A percentile compares a stretch with the other conserved stretches of the same genome.
phyloP scores from a whole-genome alignment of 2,113 vertebrate species.

The Ellobius talpinus region DNA sequence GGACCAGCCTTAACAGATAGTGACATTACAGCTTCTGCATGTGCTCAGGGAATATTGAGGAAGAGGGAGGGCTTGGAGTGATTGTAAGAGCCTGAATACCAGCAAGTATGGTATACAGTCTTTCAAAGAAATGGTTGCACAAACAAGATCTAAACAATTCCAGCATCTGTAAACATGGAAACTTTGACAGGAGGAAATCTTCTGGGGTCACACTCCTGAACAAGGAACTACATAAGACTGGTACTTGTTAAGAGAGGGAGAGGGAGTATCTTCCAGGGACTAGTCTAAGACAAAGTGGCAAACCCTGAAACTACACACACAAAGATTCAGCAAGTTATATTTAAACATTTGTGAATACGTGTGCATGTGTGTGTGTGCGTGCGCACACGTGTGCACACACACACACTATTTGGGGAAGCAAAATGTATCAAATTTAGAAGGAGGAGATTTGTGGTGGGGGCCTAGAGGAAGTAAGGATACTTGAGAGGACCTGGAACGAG shows the following conservation, averaged over 20 bases:
- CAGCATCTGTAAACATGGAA: not conserved
- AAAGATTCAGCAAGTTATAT: not conserved
- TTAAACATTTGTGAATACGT: not conserved
- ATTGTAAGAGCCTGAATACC: not conserved
- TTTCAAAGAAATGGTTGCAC: not conserved
- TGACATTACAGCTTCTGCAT: not conserved
- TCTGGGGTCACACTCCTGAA: not conserved
- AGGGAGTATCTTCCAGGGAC: not conserved
- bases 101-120: not conserved
- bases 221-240: not conserved
- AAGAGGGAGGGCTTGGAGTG: not conserved
- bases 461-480: too few species aligned
- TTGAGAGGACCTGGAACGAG: not conserved
- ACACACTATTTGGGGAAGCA: not conserved
- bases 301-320: not conserved
- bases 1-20: not conserved
- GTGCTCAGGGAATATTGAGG: not conserved
- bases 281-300: not conserved
- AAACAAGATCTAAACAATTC: not conserved
- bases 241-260: not conserved
- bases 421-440: not conserved
- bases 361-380: too few species aligned
- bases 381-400: not conserved
- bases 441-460: not conserved
- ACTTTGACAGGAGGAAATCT: not conserved